These are phyloP conservation scores for Pogonognathellus flavescens DNA, from an alignment of 1,140 invertebrate genomes.

Conservation along the genomic window DNA sequence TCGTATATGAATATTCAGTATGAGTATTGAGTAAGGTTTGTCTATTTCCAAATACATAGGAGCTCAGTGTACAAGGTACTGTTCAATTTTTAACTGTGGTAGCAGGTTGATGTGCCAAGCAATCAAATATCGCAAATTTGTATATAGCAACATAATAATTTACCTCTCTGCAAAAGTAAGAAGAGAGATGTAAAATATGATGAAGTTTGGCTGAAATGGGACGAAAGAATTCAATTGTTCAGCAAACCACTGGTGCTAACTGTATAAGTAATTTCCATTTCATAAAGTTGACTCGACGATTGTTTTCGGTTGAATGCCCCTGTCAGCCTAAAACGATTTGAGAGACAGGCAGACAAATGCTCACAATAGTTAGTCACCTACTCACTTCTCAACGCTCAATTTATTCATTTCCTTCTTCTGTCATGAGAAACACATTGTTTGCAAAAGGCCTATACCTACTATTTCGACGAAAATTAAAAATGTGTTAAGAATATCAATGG, in stretches of 20 bases:
- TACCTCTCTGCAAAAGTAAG: too few species aligned
- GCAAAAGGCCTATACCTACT: background rate
- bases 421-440: slow-evolving; percentile 7
- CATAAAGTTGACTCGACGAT: background rate
- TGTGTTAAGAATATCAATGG: background rate
- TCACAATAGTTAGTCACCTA: slow-evolving; percentile 3
- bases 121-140: too few species aligned
- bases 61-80: too few species aligned
- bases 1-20: too few species aligned
- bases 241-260: background rate
- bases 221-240: background rate
- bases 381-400: slow-evolving; percentile 33
- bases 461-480: background rate
- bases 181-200: too few species aligned
- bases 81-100: too few species aligned
- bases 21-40: too few species aligned
- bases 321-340: slow-evolving; percentile 1
- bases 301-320: slow-evolving; percentile 33
- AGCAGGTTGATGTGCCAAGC: too few species aligned
- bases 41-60: too few species aligned
- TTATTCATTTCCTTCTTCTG: slow-evolving; percentile 26
- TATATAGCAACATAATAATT: too few species aligned
- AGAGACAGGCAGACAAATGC: slow-evolving; percentile 37
- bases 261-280: slow-evolving; percentile 20
- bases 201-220: too few species aligned